Conservation (phyloP, 2,888 invertebrate genomes). For the Rhingia campestris region DNA sequence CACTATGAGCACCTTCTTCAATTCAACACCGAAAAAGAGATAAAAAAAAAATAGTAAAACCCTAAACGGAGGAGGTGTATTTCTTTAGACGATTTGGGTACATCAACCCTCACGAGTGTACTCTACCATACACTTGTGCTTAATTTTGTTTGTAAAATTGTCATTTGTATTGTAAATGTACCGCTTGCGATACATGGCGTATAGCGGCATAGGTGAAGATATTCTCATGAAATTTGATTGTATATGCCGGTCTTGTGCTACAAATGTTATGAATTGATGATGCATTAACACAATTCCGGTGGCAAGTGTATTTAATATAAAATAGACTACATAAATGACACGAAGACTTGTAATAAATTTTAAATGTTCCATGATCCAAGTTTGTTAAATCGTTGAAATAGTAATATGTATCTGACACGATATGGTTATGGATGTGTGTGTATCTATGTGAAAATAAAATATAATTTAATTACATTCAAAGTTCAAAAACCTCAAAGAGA, state of each 20-base stretch:
- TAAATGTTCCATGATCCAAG: background rate
- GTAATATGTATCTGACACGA: constrained; percentile 19
- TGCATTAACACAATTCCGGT: constrained; percentile 54
- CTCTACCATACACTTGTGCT: constrained; percentile 12
- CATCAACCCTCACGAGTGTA: background rate
- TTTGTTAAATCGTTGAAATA: constrained; percentile 59
- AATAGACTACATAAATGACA: no score
- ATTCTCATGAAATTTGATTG: constrained; percentile 34
- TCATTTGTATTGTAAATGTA: no score
- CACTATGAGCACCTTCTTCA: constrained; percentile 17
- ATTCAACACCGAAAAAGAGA: background rate
- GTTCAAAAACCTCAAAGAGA: constrained; percentile 66
- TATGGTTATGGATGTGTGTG: constrained; percentile 14
- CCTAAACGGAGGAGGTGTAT: constrained; percentile 41
- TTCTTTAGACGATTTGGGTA: constrained; percentile 29
- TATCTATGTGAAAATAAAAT: constrained; percentile 35
- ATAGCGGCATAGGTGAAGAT: background rate
- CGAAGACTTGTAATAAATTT: no score
- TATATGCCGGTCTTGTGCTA: constrained; percentile 30
- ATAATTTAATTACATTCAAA: constrained; percentile 64
- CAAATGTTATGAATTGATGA: constrained; percentile 28
- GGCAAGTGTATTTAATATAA: constrained; percentile 50
- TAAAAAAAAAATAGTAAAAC: background rate
- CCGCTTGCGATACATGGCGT: no score
- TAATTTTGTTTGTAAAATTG: no score